Evolutionary conservation across 2,113 vertebrate species (phyloP).

Genomic region (Scomber scombrus): DNA sequence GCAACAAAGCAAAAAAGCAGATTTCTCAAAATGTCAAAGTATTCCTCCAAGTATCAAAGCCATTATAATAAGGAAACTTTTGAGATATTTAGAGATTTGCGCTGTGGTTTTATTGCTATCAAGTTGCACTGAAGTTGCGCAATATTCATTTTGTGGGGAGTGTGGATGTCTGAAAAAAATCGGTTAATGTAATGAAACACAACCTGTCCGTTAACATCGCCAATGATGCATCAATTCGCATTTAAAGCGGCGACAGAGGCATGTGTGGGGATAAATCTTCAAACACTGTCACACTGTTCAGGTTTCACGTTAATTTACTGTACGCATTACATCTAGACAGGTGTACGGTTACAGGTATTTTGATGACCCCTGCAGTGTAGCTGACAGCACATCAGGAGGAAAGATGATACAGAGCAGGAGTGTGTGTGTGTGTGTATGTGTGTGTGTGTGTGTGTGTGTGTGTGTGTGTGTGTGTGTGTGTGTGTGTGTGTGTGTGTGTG

Average conservation of each 20-base stretch:
- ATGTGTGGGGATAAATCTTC: conserved; percentile 44
- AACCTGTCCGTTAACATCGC: background rate
- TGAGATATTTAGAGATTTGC: background rate
- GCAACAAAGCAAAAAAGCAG: too few species aligned
- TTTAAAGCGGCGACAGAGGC: conserved; percentile 39
- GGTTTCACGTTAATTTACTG: conserved; percentile 63
- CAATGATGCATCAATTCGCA: conserved; percentile 35
- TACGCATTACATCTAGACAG: conserved; percentile 37
- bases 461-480: conserved; percentile 18
- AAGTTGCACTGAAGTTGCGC: background rate
- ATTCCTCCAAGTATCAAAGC: too few species aligned
- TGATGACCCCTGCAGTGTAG: conserved; percentile 66
- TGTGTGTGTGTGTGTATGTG: conserved; percentile 23
- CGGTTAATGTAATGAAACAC: conserved; percentile 45
- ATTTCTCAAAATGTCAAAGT: too few species aligned
- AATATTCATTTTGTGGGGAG: conserved; percentile 20
- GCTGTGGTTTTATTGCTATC: background rate
- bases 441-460: conserved; percentile 15
- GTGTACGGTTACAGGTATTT: conserved; percentile 70
- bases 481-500: conserved; percentile 16
- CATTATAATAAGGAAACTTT: too few species aligned
- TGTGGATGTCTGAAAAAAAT: conserved; percentile 13
- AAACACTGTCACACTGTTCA: conserved; percentile 31
- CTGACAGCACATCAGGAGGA: conserved; percentile 61
- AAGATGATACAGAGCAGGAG: conserved; percentile 58